These are phyloP conservation scores for Polia nebulosa DNA, from an alignment of 2,888 invertebrate species.

Conservation along the genomic window DNA sequence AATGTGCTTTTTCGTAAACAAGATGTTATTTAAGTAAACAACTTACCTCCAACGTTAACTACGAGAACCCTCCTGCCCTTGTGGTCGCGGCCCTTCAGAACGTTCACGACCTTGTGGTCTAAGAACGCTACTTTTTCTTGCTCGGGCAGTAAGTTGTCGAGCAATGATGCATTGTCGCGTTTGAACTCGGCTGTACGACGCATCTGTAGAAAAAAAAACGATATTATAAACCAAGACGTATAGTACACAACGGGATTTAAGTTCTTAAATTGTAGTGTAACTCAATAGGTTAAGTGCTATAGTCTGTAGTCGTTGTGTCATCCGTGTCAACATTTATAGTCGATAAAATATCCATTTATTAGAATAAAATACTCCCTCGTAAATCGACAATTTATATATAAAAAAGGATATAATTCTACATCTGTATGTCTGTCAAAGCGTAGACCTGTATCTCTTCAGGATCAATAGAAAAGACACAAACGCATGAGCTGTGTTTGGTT, in stretches of 20 bases:
- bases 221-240: background rate
- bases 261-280: background rate
- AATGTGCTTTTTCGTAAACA: background rate
- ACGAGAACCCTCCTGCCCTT: slow-evolving; percentile 94
- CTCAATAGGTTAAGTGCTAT: background rate
- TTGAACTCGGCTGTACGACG: slow-evolving; percentile 94
- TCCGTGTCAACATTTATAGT: slow-evolving; percentile 13
- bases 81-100: slow-evolving; percentile 94
- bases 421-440: too few species aligned
- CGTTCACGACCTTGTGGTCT: slow-evolving; percentile 95
- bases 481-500: slow-evolving; percentile 15
- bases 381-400: too few species aligned
- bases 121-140: slow-evolving; percentile 93
- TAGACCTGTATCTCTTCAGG: background rate
- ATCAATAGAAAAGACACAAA: slow-evolving; percentile 48
- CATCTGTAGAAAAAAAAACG: slow-evolving; percentile 90
- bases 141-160: slow-evolving; percentile 93
- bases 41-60: slow-evolving; percentile 93
- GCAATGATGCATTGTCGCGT: slow-evolving; percentile 92
- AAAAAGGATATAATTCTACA: too few species aligned
- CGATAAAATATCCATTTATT: slow-evolving; percentile 15
- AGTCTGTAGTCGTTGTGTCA: slow-evolving; percentile 1
- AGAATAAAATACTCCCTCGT: background rate
- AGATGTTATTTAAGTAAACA: background rate
- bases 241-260: background rate